These are phyloP conservation scores for Ia io DNA, from an alignment of 2,113 vertebrate species.

Conservation along the genomic window DNA sequence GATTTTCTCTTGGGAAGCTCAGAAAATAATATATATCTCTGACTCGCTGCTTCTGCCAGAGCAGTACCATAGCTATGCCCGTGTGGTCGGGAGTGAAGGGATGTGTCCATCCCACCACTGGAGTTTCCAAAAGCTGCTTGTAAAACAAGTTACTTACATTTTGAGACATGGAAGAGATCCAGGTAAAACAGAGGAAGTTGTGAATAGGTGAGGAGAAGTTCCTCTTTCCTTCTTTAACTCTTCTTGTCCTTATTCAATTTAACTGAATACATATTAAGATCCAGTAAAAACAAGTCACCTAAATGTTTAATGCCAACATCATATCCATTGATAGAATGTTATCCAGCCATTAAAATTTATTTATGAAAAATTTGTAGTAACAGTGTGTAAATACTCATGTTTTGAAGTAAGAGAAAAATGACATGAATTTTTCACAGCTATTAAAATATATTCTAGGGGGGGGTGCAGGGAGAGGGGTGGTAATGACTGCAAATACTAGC, in stretches of 20 bases:
- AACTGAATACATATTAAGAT: neutral
- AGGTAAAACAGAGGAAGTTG: conserved; percentile 41
- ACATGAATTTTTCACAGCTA: neutral
- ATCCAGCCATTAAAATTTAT: neutral
- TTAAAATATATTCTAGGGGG: neutral
- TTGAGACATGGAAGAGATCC: conserved; percentile 16
- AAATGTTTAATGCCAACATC: neutral
- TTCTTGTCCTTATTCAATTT: neutral
- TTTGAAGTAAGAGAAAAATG: neutral
- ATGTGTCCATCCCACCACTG: neutral
- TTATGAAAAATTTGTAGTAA: neutral
- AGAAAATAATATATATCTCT: neutral
- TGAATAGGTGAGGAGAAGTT: neutral
- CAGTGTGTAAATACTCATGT: neutral
- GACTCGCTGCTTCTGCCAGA: neutral
- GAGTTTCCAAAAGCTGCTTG: conserved; percentile 3
- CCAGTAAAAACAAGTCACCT: conserved; percentile 7
- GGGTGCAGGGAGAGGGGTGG: neutral
- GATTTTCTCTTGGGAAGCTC: conserved; percentile 40
- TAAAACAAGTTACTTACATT: conserved; percentile 41
- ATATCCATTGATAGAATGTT: neutral
- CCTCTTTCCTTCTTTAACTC: neutral
- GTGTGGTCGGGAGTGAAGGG: neutral
- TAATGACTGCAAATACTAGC: neutral
- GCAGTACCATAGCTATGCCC: neutral